Evolutionary conservation across 1,140 invertebrate genomes (phyloP).

Genomic region (Drosophila azteca): DNA sequence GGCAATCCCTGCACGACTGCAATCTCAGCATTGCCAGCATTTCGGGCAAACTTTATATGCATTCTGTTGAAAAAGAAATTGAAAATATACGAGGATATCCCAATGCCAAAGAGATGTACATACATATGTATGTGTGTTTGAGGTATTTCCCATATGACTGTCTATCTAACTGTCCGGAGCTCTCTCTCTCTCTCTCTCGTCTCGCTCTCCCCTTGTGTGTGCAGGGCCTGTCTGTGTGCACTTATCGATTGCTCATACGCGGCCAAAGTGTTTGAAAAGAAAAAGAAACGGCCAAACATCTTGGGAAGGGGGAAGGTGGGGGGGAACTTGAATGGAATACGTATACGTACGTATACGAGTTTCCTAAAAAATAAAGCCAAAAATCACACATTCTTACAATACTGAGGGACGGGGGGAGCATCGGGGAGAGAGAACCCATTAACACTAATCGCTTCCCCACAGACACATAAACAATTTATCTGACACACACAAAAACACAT

Average conservation of each 20-base stretch:
- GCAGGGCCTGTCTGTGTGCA: constrained; percentile 51
- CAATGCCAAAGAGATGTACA: constrained; percentile 13
- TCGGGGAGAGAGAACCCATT: constrained; percentile 63
- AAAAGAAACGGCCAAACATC: constrained; percentile 30
- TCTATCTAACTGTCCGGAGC: constrained; percentile 67
- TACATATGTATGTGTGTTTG: constrained; percentile 33
- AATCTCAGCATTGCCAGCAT: constrained; percentile 72
- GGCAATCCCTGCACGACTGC: constrained; percentile 60
- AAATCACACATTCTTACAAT: constrained; percentile 73
- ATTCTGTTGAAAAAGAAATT: constrained; percentile 76
- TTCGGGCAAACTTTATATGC: constrained; percentile 67
- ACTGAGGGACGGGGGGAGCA: neutral
- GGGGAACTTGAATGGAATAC: constrained; percentile 72
- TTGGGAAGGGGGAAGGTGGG: constrained; percentile 10
- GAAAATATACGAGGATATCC: constrained; percentile 61
- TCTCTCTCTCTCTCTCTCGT: neutral
- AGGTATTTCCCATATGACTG: constrained; percentile 73
- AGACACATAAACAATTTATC: constrained; percentile 82
- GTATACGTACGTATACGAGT: no score
- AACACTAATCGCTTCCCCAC: constrained; percentile 82
- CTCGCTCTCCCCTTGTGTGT: neutral
- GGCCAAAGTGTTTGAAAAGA: constrained; percentile 59
- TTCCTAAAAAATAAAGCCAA: constrained; percentile 60
- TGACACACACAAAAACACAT: constrained; percentile 51
- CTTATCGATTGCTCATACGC: constrained; percentile 78